Conservation (phyloP, 1,140 invertebrate genomes). For the Sycophila sp. region DNA sequence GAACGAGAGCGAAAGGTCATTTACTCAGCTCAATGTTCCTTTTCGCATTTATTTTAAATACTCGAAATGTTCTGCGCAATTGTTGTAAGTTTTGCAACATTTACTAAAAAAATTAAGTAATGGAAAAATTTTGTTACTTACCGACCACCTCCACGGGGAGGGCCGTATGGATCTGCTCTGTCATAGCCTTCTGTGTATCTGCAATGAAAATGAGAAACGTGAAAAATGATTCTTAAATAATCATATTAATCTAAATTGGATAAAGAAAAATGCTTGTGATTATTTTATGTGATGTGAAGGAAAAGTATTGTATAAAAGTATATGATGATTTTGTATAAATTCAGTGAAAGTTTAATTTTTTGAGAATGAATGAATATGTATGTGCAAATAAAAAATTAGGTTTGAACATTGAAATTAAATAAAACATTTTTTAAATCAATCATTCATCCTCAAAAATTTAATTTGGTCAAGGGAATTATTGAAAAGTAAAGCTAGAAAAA, state of each 20-base stretch:
- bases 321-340: too few relatives aligned
- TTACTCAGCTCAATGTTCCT: slow-evolving; percentile 34
- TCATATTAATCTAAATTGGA: neutral
- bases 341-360: too few relatives aligned
- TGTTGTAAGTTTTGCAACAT: slow-evolving; percentile 16
- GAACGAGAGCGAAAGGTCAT: slow-evolving; percentile 38
- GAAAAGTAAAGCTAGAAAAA: too few relatives aligned
- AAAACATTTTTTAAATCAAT: too few relatives aligned
- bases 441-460: too few relatives aligned
- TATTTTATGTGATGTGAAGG: too few relatives aligned
- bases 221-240: too few relatives aligned
- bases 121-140: slow-evolving; percentile 51
- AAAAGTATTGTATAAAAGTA: too few relatives aligned
- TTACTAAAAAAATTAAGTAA: slow-evolving; percentile 26
- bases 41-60: slow-evolving; percentile 26
- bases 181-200: slow-evolving; percentile 64
- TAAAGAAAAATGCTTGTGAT: slow-evolving; percentile 2
- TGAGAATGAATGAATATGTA: too few relatives aligned
- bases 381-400: too few relatives aligned
- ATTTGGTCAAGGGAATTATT: too few relatives aligned
- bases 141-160: slow-evolving; percentile 60
- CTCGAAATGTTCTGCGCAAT: slow-evolving; percentile 20
- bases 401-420: too few relatives aligned
- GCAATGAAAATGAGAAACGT: slow-evolving; percentile 33
- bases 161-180: slow-evolving; percentile 62